Evolutionary conservation across 2,797 vertebrate species (phyloP), one percentile per base, ranked within the genome.

Genomic region (Ceryle rudis): DNA sequence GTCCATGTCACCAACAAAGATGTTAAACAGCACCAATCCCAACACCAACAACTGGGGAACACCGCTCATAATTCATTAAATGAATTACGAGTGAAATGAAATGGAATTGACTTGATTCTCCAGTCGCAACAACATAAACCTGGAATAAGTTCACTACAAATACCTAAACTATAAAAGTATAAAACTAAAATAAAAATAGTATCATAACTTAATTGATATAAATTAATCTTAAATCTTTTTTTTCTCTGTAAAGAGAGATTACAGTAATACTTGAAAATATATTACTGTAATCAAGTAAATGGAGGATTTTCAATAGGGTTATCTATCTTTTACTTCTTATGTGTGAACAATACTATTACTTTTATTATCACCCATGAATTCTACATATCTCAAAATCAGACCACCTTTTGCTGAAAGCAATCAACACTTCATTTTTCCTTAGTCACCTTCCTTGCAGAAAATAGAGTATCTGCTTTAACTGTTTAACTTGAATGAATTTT

Each of bases 341-440:
- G 39, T 73, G 33, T 69, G 67, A 89, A 85, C 46, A 89, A 72
- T 41, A 79, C 29, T 15, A 78, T 39, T 74, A 47, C 16, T 92
- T 66, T 83, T 94, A 85, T 86, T 54, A 95, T 74, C 78, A 73
- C 16, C 61, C 81, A 22, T 4, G 8, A 31, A 70, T 55, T 62
- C 62, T 52, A 88, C 66, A 60, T 22, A 60, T 82, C 55, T 80
- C 71, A 62, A 93, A 95, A 89, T 4, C 2, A 69, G 44, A 62
- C 29, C 5, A 19, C 7, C 10, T 61, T 94, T 89, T 77, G 22
- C 52, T 87, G 75, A 94, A 96, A 95, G 13, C 5, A 51, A 35
- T 26, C 5, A 4, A 67, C 35, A 25, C 11, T 79, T 91, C 35
- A 64, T 41, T 81, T 37, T 60, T 87, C 65, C 46, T 69, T 61